Evolutionary conservation across 2,113 vertebrate species (phyloP), one percentile per base, ranked within the genome.

Genomic region (Neopipo cinnamomea): DNA sequence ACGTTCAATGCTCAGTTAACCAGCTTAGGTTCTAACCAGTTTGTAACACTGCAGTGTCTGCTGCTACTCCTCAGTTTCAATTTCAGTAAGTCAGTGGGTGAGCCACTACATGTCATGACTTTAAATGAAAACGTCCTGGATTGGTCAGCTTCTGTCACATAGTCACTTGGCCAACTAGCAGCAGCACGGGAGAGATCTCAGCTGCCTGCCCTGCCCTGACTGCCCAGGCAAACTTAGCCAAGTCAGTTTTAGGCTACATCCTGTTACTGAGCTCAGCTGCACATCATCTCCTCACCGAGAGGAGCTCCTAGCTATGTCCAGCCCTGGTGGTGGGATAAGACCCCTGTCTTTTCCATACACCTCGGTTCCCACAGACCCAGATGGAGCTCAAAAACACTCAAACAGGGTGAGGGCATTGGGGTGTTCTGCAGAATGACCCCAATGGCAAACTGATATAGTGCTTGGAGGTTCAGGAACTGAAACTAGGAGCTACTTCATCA

Each of bases 311-410:
- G 46, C n/a, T 74, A 17, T 21, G 56, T 28, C 37, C n/a, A 27
- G 37, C 3, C 41, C 58, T 24, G 4, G 46, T 12, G 27, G 1
- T n/a, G 39, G 18, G 41, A 49, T n/a, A 41, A 58, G 16, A 58
- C 1, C 4, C 9, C 8, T 49, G 21, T 10, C 21, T 86, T 58
- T 86, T 37, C 42, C 67, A 24, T 24, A 11, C 2, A 41, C 46
- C 25, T 35, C 42, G 20, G 41, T 35, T 73, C 62, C 37, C 41
- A 37, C 11, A 55, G 35, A 50, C 21, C 23, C 23, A 46, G 5
- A 20, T 3, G 16, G 37, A 71, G 68, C 11, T 63, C 25, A 62
- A 27, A 81, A 41, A 0, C 6, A 74, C 2, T 16, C 2, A 0
- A 35, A 17, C 7, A 31, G 25, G 27, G 19, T 42, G 20, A 31